Evolutionary conservation across 1,140 invertebrate species (phyloP), one percentile per base, ranked within the genome.

Genomic region (Camponotus pennsylvanicus): DNA sequence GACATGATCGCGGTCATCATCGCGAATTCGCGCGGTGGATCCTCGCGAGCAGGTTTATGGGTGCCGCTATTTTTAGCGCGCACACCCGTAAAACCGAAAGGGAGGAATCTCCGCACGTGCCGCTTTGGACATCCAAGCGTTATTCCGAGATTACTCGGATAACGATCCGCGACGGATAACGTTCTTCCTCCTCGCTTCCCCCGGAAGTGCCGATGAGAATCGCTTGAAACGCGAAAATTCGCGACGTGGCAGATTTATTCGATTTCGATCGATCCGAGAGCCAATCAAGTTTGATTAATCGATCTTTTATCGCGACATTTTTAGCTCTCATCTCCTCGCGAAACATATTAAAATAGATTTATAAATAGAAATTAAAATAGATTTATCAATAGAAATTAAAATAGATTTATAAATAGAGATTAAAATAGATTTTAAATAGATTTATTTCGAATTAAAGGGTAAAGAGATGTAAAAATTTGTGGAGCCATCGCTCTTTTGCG

Each of bases 61-160:
- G 88, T 91, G 86, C 79, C 78, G 88, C 86, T 92, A 91, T 92
- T 92, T 92, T 92, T 92, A 92, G 91, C 83, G 71, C 84, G 57
- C 89, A 89, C 49, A 52, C 49, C 55, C 80, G 89, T 90, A 88
- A 90, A 90, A 71, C 83, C 78, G 79, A 52, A 76, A 86, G 71
- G 89, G 87, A 88, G 70, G 66, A 87, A 78, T 88, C 67, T 84
- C 57, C 78, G 52, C 87, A 86, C 89, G 77, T 82, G 76, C 75
- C 18, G 27, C 42, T 4, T 40, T 6, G 3, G 79, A 27, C 79
- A 21, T 70, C 18, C 7, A 57, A 21, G 32, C 13, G 34, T 37
- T 45, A 66, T 82, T 42, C 82, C 27, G 27, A 27, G 27, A 27
- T 27, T 27, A 27, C 1, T 27, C 27, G 7, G 3, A 57, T 69